These are phyloP conservation scores for Colossoma macropomum DNA, from an alignment of 2,113 vertebrate species.

Conservation along the genomic window DNA sequence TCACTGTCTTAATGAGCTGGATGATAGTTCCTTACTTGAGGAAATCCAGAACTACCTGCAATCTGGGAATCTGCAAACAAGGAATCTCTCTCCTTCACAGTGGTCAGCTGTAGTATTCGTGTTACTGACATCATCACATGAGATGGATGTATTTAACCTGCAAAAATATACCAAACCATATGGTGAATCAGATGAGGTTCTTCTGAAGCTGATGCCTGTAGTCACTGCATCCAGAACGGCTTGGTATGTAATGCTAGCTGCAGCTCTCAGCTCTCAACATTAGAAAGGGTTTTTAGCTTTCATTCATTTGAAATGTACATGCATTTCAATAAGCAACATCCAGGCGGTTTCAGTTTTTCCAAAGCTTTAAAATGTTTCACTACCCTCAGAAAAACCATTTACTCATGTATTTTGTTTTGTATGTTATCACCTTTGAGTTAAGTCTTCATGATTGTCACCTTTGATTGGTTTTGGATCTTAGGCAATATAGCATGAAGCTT, in stretches of 20 bases:
- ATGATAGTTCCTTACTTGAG: neutral
- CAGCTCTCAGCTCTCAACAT: neutral
- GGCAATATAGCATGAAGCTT: too few relatives aligned
- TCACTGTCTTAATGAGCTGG: slow-evolving; percentile 27
- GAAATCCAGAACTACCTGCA: slow-evolving; percentile 17
- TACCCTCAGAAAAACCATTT: too few relatives aligned
- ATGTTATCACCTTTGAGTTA: too few relatives aligned
- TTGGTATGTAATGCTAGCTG: slow-evolving; percentile 21
- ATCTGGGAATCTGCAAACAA: neutral
- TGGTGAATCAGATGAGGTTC: neutral
- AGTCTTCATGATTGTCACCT: too few relatives aligned
- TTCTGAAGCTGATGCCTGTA: slow-evolving; percentile 22
- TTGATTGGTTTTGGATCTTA: too few relatives aligned
- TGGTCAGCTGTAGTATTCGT: slow-evolving; percentile 18
- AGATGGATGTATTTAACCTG: slow-evolving; percentile 3
- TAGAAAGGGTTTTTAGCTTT: neutral
- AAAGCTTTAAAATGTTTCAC: too few relatives aligned
- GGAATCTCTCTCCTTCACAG: neutral
- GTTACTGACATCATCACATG: neutral
- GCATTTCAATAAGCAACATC: too few relatives aligned
- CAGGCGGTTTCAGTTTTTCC: too few relatives aligned
- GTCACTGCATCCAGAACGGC: slow-evolving; percentile 22
- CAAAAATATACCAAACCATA: neutral
- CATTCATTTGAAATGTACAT: too few relatives aligned
- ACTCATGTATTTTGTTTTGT: too few relatives aligned